These are phyloP conservation scores for Onchidella celtica DNA, from an alignment of 2,888 invertebrate species.

Conservation along the genomic window DNA sequence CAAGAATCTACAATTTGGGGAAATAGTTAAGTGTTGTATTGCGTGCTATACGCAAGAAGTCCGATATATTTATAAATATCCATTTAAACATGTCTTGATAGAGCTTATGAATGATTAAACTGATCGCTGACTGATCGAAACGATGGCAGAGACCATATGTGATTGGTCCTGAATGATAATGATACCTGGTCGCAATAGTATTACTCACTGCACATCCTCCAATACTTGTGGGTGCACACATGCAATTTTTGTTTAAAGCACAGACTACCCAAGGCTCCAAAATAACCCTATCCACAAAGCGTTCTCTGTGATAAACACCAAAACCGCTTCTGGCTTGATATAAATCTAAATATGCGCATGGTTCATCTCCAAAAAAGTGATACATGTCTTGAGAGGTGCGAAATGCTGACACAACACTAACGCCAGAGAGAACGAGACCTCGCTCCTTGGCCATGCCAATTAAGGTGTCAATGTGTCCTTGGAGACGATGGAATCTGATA, in stretches of 20 bases:
- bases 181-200: not conserved
- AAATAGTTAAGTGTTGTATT: not conserved
- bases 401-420: not conserved
- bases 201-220: not conserved
- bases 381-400: constrained; percentile 30
- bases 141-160: constrained; percentile 48
- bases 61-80: not conserved
- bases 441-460: not conserved
- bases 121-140: constrained; percentile 48
- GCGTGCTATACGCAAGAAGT: not conserved
- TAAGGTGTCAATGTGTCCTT: not conserved
- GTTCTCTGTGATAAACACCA: constrained; percentile 41
- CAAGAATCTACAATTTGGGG: not conserved
- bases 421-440: constrained; percentile 7
- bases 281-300: constrained; percentile 46
- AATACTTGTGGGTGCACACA: constrained; percentile 33
- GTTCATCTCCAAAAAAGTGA: constrained; percentile 51
- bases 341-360: constrained; percentile 44
- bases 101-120: constrained; percentile 47
- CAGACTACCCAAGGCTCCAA: constrained; percentile 51
- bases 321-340: constrained; percentile 24
- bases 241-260: constrained; percentile 41
- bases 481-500: constrained; percentile 12
- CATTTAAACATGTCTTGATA: constrained; percentile 25
- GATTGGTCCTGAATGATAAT: constrained; percentile 18